Evolutionary conservation across 2,113 vertebrate genomes (phyloP).

Genomic region (Antigone vipio): DNA sequence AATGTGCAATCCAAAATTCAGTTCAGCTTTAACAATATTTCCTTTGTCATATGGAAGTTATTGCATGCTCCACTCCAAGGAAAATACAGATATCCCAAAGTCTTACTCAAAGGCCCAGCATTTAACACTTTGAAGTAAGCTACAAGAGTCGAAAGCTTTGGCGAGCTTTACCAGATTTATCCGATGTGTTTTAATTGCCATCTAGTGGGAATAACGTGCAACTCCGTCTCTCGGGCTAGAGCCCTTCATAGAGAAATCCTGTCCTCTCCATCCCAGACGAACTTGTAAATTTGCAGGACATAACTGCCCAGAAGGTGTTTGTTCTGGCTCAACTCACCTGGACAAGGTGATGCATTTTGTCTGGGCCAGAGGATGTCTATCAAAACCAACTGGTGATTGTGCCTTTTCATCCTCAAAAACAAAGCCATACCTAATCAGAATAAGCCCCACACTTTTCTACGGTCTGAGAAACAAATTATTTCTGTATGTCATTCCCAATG

Average conservation of each 20-base stretch:
- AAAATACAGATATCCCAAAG: constrained; percentile 25
- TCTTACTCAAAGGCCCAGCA: not conserved
- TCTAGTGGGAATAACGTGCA: not conserved
- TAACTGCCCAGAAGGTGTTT: not conserved
- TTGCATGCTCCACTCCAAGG: constrained; percentile 5
- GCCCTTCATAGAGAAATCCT: not conserved
- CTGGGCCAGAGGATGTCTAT: not conserved
- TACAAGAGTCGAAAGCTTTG: accelerated
- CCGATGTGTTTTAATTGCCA: constrained; percentile 24
- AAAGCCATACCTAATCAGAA: not conserved
- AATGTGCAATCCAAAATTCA: not conserved
- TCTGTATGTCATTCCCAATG: not conserved
- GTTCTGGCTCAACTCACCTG: not conserved
- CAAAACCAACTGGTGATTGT: not conserved
- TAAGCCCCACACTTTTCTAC: not conserved
- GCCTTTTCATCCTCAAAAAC: not conserved
- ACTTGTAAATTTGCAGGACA: not conserved
- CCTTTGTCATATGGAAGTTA: constrained; percentile 39
- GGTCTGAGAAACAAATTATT: not conserved
- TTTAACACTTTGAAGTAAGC: not conserved
- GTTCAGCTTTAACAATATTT: constrained; percentile 17
- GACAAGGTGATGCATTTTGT: not conserved
- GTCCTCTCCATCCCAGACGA: not conserved
- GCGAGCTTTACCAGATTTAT: not conserved
- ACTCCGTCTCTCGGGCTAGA: not conserved